Evolutionary conservation across 2,113 vertebrate genomes (phyloP), one percentile per base, ranked within the genome.

Genomic region (Alaudala cheleensis): DNA sequence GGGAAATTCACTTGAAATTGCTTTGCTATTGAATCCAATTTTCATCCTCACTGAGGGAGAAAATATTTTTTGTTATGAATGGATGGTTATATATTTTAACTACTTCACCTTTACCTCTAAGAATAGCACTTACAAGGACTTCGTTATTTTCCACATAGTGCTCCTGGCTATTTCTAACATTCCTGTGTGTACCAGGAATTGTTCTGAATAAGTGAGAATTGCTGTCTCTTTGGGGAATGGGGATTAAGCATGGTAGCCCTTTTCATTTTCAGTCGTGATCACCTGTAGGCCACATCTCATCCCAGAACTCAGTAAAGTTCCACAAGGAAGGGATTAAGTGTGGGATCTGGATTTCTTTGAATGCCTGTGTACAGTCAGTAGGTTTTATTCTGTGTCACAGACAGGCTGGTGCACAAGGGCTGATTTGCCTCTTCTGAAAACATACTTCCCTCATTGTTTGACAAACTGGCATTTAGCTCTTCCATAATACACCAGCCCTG

Each of bases 1-100:
- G 34, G 60, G 81, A 90, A 93, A 95, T 86, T 85, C 7, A 7
- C 83, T 94, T 86, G 57, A 95, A 96, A 96, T 95, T 91, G 51
- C 83, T 81, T 95, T 95, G 76, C 93, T 86, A 37, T 92, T 92
- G 88, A 93, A 96, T 93, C 90, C 79, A 94, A 93, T 97, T 94
- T 97, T 91, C 90, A 76, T 94, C 44, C 92, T 93, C 85, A 89
- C 71, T 96, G 95, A 94, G 93, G 82, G 83, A 88, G 94, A 95
- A 96, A 94, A 94, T 94, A 69, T 69, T 95, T 94, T 92, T 94
- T 86, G 26, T 96, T 78, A 71, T 91, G 80, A 95, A 60, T 92
- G 93, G n/a, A n/a, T 86, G 51, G 49, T 87, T 81, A 56, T 81
- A 40, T 94, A 80, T 92, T 89, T 95, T 90, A 89, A 86, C 37